Conservation (phyloP, 1,140 invertebrate genomes). For the Zaprionus tsacasi region DNA sequence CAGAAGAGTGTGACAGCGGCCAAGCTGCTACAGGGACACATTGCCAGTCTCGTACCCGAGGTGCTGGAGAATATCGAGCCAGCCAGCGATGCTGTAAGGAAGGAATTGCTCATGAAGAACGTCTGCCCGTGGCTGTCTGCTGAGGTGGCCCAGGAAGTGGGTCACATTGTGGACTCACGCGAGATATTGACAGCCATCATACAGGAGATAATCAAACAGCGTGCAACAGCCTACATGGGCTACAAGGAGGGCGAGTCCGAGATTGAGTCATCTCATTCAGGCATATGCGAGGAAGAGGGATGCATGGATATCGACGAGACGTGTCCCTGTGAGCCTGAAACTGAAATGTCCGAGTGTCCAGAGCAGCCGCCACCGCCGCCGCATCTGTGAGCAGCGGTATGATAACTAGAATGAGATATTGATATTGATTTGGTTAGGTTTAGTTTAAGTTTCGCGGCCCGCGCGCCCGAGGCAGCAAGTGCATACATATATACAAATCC, state of each 20-base stretch:
- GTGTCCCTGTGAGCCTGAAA: constrained; percentile 63
- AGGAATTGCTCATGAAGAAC: constrained; percentile 89
- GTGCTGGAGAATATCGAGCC: constrained; percentile 90
- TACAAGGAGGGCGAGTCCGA: constrained; percentile 64
- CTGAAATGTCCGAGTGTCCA: constrained; percentile 51
- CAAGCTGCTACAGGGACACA: constrained; percentile 92
- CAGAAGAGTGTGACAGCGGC: constrained; percentile 92
- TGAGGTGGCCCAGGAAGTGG: constrained; percentile 91
- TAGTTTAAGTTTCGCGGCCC: constrained; percentile 32
- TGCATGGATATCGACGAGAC: constrained; percentile 61
- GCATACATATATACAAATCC: constrained; percentile 38
- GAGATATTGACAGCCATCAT: constrained; percentile 92
- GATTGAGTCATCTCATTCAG: constrained; percentile 12
- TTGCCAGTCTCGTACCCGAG: constrained; percentile 92
- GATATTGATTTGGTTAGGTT: constrained; percentile 46
- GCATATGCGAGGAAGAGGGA: constrained; percentile 63
- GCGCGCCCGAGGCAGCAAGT: constrained; percentile 1
- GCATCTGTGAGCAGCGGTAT: constrained; percentile 35
- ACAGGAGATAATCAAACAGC: constrained; percentile 89
- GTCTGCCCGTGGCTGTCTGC: constrained; percentile 95
- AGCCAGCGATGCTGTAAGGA: constrained; percentile 74
- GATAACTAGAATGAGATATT: constrained; percentile 31
- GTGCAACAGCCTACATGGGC: constrained; percentile 85
- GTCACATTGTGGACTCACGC: constrained; percentile 90
- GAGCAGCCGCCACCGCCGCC: constrained; percentile 39